Evolutionary conservation across 1,140 invertebrate species (phyloP).

Genomic region (Teleopsis dalmanni): DNA sequence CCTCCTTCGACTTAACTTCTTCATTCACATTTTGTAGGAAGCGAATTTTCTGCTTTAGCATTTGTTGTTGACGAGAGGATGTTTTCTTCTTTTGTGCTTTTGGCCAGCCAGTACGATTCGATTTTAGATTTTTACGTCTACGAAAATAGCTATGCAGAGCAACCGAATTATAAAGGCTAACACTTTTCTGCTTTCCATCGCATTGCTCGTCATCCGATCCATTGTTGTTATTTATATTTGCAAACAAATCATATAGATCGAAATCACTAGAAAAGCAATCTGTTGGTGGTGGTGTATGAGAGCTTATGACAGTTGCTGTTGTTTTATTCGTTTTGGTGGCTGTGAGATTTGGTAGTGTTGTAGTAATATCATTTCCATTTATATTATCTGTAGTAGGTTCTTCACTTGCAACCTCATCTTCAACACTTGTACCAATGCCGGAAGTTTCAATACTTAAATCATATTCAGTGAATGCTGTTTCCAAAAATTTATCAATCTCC

Average conservation of each 20-base stretch:
- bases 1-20: neutral
- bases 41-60: slow-evolving; percentile 19
- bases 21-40: slow-evolving; percentile 19
- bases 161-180: slow-evolving; percentile 17
- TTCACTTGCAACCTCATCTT: neutral
- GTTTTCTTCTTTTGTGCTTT: slow-evolving; percentile 44
- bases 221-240: neutral
- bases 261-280: slow-evolving; percentile 38
- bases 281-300: slow-evolving; percentile 31
- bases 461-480: slow-evolving; percentile 22
- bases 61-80: slow-evolving; percentile 13
- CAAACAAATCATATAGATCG: slow-evolving; percentile 31
- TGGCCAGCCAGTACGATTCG: slow-evolving; percentile 58
- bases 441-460: slow-evolving; percentile 13
- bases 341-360: neutral
- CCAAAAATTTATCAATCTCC: slow-evolving; percentile 34
- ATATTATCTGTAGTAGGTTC: neutral
- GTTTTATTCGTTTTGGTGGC: neutral
- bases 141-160: slow-evolving; percentile 22
- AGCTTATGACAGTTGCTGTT: neutral
- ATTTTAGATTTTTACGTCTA: slow-evolving; percentile 33
- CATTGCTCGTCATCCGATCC: neutral
- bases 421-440: neutral
- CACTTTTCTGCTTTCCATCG: neutral
- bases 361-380: neutral